phyloP scores from a whole-genome alignment of 2,797 vertebrate genomes.

The Hipposideros larvatus region DNA sequence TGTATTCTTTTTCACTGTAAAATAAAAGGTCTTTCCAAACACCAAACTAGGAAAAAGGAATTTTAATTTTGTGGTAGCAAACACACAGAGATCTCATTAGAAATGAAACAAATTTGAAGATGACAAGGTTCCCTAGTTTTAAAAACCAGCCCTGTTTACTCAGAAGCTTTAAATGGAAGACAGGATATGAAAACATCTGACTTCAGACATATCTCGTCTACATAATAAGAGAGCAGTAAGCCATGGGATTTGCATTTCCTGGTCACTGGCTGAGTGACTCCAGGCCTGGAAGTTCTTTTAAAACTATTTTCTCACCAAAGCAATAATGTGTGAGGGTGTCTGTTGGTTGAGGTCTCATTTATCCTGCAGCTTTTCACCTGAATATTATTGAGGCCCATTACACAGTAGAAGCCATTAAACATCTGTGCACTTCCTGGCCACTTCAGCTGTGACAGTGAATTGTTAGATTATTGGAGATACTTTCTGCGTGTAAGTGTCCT shows the following conservation, averaged over 20 bases:
- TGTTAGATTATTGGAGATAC: conserved; percentile 36
- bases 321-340: conserved; percentile 64
- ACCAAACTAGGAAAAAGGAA: not conserved
- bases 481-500: conserved; percentile 33
- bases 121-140: not conserved
- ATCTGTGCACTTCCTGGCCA: conserved; percentile 63
- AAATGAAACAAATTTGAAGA: not conserved
- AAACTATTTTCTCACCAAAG: conserved; percentile 72
- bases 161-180: not conserved
- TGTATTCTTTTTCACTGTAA: not conserved
- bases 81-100: not conserved
- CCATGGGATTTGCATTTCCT: not conserved
- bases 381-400: conserved; percentile 77
- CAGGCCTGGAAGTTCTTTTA: conserved; percentile 57
- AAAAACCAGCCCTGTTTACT: not conserved
- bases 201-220: not conserved
- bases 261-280: conserved; percentile 51
- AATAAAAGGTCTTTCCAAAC: not conserved
- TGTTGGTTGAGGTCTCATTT: conserved; percentile 73
- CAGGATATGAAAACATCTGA: not conserved
- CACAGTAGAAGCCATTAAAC: conserved; percentile 72
- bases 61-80: conserved; percentile 26
- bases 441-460: conserved; percentile 66
- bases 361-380: conserved; percentile 63
- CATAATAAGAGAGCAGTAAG: not conserved